These are phyloP conservation scores for Drosophila mayaguana DNA, from an alignment of 2,888 invertebrate species.

Conservation along the genomic window DNA sequence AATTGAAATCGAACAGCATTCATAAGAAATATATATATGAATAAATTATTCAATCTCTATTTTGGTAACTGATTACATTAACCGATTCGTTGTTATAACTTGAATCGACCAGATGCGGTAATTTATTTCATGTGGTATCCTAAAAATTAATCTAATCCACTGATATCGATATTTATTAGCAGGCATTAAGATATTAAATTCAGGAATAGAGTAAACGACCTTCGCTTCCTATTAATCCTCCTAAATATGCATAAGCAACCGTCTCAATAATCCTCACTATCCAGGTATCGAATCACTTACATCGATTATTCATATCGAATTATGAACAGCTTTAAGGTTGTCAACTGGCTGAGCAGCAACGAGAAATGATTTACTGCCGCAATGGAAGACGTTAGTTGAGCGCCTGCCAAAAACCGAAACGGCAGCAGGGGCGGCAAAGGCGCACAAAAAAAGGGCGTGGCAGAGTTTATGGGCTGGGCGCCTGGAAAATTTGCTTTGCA, in stretches of 20 bases:
- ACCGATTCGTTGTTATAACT: too few relatives aligned
- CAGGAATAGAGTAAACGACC: neutral
- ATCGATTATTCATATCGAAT: slow-evolving; percentile 9
- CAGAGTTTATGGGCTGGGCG: slow-evolving; percentile 35
- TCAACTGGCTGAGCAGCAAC: slow-evolving; percentile 19
- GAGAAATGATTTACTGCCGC: slow-evolving; percentile 57
- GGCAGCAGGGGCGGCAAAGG: neutral
- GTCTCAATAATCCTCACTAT: neutral
- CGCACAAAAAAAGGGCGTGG: neutral
- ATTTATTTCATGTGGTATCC: too few relatives aligned
- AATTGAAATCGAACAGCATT: too few relatives aligned
- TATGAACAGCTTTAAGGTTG: slow-evolving; percentile 34
- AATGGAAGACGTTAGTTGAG: slow-evolving; percentile 60
- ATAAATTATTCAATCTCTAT: too few relatives aligned
- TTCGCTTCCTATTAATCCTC: neutral
- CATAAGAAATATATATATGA: too few relatives aligned
- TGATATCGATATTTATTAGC: too few relatives aligned
- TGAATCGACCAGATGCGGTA: too few relatives aligned
- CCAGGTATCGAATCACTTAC: neutral
- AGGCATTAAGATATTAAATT: too few relatives aligned
- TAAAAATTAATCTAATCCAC: too few relatives aligned
- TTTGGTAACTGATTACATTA: too few relatives aligned
- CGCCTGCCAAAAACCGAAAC: slow-evolving; percentile 52
- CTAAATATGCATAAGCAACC: too few relatives aligned
- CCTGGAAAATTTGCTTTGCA: slow-evolving; percentile 49